Base-by-base conservation (phyloP, 37 sponge, comb jelly and placozoan genomes). In the Halichondria panicea region DNA sequence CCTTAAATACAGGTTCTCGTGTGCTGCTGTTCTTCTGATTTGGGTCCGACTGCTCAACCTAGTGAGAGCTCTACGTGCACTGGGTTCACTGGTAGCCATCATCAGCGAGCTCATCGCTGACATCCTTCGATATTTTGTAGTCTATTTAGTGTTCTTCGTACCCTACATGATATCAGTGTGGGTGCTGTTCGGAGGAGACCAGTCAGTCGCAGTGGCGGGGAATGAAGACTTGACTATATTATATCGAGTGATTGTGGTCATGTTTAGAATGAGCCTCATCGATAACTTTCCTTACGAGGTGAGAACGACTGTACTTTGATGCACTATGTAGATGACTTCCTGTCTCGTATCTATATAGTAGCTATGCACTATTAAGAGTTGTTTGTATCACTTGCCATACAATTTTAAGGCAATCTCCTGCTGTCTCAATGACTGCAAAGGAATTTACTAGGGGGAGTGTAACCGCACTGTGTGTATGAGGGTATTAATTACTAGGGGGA, bases 131-230 rank as follows among this genome's bases (percentile, higher is more conserved):
- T 88, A 75, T 56, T 71, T 57, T 36, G 60, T 50, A 59, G 34
- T 88, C 9, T 82, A 73, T 61, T 25, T 42, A 55, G 34, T 82
- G 58, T 41, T 88, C 60, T 72, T 65, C 33, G 50, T 82, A 0
- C 88, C 88, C 1, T 88, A 62, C 45, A 53, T 70, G 50, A 68
- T 80, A 21, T 68, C 78, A 28, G 81, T 88, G 67, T 88, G 88
- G 88, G 57, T 76, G 5, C 37, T 88, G 54, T 88, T 88, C 77
- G 88, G 88, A 68, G 79, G 79, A 12, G 18, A 32, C 2, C 84
- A 75, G 39, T 7, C 58, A 33, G 63, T 25, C 13, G n/a, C 50
- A 7, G n/a, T n/a, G n/a, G 58, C 37, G 25, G 66, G 43, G 27
- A 6, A 25, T 30, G 70, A 53, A 21, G 71, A 80, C 13, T 28